Evolutionary conservation across 2,113 vertebrate species (phyloP).

Genomic region (Glaucidium brasilianum): DNA sequence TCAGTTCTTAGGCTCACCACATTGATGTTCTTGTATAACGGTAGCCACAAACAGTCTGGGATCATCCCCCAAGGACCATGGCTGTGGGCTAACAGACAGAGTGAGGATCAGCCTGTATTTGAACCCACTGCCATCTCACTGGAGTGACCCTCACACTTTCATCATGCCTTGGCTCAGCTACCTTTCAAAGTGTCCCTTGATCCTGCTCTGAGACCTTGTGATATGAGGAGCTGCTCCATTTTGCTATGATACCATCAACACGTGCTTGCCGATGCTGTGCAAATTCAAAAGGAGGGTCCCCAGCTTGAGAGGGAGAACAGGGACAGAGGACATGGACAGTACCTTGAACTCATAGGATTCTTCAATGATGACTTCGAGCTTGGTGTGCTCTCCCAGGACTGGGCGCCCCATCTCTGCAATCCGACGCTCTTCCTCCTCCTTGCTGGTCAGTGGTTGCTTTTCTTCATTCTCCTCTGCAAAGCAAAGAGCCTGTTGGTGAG

Average conservation of each 20-base stretch:
- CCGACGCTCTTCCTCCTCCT: slow-evolving; percentile 88
- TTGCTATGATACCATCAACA: background rate
- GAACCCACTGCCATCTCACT: background rate
- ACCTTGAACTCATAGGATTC: slow-evolving; percentile 99
- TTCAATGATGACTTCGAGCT: slow-evolving; percentile 91
- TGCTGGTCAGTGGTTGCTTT: slow-evolving; percentile 80
- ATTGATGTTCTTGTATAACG: background rate
- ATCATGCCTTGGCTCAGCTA: background rate
- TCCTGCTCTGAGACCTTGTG: background rate
- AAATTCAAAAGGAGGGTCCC: background rate
- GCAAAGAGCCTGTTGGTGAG: slow-evolving; percentile 11
- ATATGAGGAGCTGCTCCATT: fast-evolving
- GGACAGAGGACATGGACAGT: background rate
- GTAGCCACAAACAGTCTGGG: background rate
- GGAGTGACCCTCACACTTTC: background rate
- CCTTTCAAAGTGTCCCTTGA: background rate
- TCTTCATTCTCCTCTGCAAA: slow-evolving; percentile 82
- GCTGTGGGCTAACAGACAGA: background rate
- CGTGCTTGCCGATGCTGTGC: background rate
- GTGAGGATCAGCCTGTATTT: background rate
- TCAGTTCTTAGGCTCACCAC: background rate
- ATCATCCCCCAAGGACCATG: background rate
- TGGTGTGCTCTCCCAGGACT: slow-evolving; percentile 84
- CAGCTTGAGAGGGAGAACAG: background rate
- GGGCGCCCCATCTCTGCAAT: slow-evolving; percentile 91